A percentile compares a stretch with the other conserved stretches of the same genome.
phyloP scores from a whole-genome alignment of 2,888 invertebrate species.

The Nematopogon swammerdamellus region DNA sequence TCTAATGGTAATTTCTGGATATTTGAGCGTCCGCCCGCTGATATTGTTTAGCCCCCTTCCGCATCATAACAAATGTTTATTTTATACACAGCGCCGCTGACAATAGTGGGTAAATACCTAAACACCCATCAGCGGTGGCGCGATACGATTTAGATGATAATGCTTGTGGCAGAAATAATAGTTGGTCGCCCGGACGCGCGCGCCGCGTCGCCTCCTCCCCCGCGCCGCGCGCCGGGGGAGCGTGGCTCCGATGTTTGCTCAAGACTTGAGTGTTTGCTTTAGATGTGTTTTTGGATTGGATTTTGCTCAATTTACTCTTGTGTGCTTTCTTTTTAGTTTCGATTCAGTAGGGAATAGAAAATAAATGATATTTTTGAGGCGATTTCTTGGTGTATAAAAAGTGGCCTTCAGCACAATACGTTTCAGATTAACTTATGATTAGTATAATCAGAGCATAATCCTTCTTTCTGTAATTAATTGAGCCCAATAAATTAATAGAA shows the following conservation, averaged over 20 bases:
- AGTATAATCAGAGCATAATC: too few species aligned
- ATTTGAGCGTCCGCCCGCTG: slow-evolving; percentile 32
- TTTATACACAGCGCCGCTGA: slow-evolving; percentile 57
- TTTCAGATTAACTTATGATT: too few species aligned
- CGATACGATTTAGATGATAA: slow-evolving; percentile 56
- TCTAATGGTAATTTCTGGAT: slow-evolving; percentile 51
- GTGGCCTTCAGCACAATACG: too few species aligned
- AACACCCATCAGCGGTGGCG: slow-evolving; percentile 47
- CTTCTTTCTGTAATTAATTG: too few species aligned
- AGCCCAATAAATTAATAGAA: too few species aligned
- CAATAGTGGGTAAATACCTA: slow-evolving; percentile 57
- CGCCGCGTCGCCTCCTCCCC: not conserved
- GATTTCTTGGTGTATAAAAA: too few species aligned
- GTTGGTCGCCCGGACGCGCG: slow-evolving; percentile 25
- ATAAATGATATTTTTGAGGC: too few species aligned
- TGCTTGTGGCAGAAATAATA: slow-evolving; percentile 43
- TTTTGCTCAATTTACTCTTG: not conserved
- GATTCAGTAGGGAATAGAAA: too few species aligned
- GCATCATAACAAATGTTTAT: slow-evolving; percentile 54
- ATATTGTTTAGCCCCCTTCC: slow-evolving; percentile 16
- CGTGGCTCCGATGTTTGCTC: not conserved
- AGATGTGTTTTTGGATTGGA: not conserved
- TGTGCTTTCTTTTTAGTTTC: not conserved
- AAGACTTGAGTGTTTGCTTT: not conserved
- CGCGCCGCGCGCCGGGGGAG: too few species aligned